A percentile compares a stretch with the other conserved stretches of the same genome.
phyloP scores from a whole-genome alignment of 2,797 vertebrate species.

The Harpagifer antarcticus region DNA sequence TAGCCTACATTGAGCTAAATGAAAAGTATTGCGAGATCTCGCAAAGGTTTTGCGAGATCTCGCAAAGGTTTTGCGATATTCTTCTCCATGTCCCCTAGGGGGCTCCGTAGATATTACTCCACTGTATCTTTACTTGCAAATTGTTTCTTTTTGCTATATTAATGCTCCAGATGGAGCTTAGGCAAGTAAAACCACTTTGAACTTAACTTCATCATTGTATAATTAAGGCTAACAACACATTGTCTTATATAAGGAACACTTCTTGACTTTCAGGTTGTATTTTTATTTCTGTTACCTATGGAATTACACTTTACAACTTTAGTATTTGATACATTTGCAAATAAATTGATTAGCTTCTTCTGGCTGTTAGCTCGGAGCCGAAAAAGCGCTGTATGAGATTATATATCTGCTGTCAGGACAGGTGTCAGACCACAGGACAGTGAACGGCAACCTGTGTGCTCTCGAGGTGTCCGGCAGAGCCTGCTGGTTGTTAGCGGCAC shows the following conservation, averaged over 20 bases:
- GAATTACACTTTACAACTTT: neutral
- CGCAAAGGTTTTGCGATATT: too few relatives aligned
- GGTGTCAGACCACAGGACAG: constrained; percentile 43
- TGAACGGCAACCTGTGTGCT: constrained; percentile 15
- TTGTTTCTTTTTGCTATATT: too few relatives aligned
- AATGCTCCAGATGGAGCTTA: too few relatives aligned
- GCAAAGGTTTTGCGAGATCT: too few relatives aligned
- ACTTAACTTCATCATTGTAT: neutral
- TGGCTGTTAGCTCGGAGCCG: constrained; percentile 8
- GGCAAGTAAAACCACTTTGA: too few relatives aligned
- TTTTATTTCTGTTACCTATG: neutral
- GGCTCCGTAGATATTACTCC: too few relatives aligned
- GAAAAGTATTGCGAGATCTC: too few relatives aligned
- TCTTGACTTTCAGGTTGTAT: constrained; percentile 6
- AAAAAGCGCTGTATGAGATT: constrained; percentile 29
- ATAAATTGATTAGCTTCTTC: constrained; percentile 33
- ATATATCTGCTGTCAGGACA: constrained; percentile 46
- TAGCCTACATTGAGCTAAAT: too few relatives aligned
- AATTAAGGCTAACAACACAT: neutral
- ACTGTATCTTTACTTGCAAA: too few relatives aligned
- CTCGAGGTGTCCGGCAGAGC: constrained; percentile 22
- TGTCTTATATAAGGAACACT: neutral
- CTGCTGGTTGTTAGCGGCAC: constrained; percentile 22
- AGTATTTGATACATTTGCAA: constrained; percentile 28
- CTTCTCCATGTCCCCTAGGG: too few relatives aligned